A percentile compares a stretch with the other conserved stretches of the same genome.
Evolutionary conservation across 2,113 vertebrate species (phyloP).

Genomic region (Etheostoma cragini): DNA sequence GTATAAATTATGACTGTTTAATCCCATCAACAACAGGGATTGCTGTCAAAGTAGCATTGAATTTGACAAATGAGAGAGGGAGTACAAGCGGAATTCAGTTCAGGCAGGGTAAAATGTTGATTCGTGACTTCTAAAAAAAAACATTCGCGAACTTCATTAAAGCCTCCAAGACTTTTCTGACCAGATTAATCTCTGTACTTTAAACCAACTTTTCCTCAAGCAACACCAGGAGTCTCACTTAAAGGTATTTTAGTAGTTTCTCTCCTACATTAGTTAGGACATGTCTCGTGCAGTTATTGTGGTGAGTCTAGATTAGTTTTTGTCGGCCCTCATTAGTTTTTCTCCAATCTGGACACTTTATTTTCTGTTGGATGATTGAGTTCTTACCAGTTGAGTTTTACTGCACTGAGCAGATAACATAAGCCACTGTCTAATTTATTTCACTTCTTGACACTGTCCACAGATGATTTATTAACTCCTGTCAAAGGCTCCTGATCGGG

Average conservation of each 20-base stretch:
- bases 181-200: constrained; percentile 55
- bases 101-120: constrained; percentile 61
- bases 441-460: constrained; percentile 66
- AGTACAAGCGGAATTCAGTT: constrained; percentile 46
- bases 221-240: constrained; percentile 32
- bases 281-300: constrained; percentile 5
- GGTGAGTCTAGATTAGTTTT: constrained; percentile 17
- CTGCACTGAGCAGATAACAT: constrained; percentile 61
- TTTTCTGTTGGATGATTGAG: constrained; percentile 31
- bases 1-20: constrained; percentile 62
- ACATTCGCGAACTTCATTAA: constrained; percentile 38
- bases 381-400: constrained; percentile 47
- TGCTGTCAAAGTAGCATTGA: constrained; percentile 64
- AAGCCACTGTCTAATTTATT: constrained; percentile 70
- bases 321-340: not conserved
- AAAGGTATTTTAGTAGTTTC: constrained; percentile 14
- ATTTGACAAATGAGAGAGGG: constrained; percentile 61
- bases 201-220: constrained; percentile 45
- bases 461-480: constrained; percentile 77
- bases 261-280: constrained; percentile 16
- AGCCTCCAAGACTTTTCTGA: constrained; percentile 55
- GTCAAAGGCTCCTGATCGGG: constrained; percentile 62
- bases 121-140: constrained; percentile 62
- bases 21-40: constrained; percentile 72
- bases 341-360: not conserved